A percentile compares a stretch with the other conserved stretches of the same genome.
phyloP scores from a whole-genome alignment of 1,140 invertebrate genomes.

The Zaprionus ornatus region DNA sequence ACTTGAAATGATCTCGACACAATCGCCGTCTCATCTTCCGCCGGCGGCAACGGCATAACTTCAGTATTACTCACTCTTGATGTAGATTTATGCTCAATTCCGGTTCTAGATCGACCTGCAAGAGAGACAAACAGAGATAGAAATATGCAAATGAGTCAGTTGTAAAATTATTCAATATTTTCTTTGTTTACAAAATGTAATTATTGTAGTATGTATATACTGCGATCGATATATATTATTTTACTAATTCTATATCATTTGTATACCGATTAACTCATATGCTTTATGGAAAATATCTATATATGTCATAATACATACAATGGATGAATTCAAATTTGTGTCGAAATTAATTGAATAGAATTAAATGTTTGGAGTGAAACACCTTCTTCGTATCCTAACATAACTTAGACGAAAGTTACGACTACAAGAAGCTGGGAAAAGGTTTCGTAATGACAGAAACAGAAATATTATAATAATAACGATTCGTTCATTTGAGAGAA shows the following conservation, averaged over 20 bases:
- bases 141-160: conserved; percentile 53
- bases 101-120: conserved; percentile 90
- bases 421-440: conserved; percentile 18
- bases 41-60: conserved; percentile 49
- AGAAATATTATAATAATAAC: conserved; percentile 20
- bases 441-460: conserved; percentile 30
- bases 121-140: conserved; percentile 55
- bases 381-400: not conserved
- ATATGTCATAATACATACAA: not conserved
- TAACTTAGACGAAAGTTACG: conserved; percentile 9
- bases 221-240: not conserved
- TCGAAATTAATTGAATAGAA: not conserved
- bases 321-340: not conserved
- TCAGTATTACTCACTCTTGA: conserved; percentile 89
- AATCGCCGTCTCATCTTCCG: conserved; percentile 45
- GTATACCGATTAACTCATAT: too few relatives aligned
- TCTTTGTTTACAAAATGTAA: not conserved
- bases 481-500: conserved; percentile 32
- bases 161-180: conserved; percentile 50
- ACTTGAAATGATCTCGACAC: not conserved
- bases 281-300: too few relatives aligned
- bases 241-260: not conserved
- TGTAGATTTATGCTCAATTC: conserved; percentile 90
- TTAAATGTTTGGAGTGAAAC: not conserved
- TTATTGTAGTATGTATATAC: not conserved